Conservation (phyloP, 1,140 invertebrate species). For the Bombus pascuorum region DNA sequence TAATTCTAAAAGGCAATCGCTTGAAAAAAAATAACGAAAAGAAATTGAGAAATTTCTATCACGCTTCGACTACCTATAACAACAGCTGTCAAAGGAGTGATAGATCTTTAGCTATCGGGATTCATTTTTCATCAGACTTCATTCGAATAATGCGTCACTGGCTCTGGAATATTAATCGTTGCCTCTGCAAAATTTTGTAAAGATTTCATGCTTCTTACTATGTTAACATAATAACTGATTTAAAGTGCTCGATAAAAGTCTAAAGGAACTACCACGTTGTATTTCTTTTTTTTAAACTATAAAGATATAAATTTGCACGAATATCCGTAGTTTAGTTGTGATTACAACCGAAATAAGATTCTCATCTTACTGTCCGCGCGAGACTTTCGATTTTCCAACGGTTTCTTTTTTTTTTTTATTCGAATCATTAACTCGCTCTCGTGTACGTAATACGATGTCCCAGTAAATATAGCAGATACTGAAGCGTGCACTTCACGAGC, state of each 20-base stretch:
- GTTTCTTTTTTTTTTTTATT: background rate
- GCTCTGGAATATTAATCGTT: conserved; percentile 29
- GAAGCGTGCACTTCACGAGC: conserved; percentile 20
- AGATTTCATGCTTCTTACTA: background rate
- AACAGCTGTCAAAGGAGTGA: conserved; percentile 28
- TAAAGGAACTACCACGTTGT: no score
- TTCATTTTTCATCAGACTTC: conserved; percentile 39
- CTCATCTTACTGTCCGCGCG: background rate
- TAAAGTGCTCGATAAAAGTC: background rate
- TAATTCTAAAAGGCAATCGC: background rate
- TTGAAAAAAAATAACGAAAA: background rate
- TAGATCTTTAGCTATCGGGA: conserved; percentile 15
- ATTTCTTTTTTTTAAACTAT: background rate
- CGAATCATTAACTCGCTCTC: conserved; percentile 9
- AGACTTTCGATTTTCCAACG: background rate
- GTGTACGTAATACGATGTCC: background rate
- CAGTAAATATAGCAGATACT: conserved; percentile 8
- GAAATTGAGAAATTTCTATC: conserved; percentile 26
- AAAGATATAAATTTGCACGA: background rate
- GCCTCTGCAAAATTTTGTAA: background rate
- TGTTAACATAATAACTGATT: background rate
- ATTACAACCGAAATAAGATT: background rate
- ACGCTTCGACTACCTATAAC: background rate
- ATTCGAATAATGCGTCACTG: conserved; percentile 8
- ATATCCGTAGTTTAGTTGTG: background rate